These are phyloP conservation scores for Rhea americana DNA, from an alignment of 2,113 vertebrate species.

Conservation along the genomic window DNA sequence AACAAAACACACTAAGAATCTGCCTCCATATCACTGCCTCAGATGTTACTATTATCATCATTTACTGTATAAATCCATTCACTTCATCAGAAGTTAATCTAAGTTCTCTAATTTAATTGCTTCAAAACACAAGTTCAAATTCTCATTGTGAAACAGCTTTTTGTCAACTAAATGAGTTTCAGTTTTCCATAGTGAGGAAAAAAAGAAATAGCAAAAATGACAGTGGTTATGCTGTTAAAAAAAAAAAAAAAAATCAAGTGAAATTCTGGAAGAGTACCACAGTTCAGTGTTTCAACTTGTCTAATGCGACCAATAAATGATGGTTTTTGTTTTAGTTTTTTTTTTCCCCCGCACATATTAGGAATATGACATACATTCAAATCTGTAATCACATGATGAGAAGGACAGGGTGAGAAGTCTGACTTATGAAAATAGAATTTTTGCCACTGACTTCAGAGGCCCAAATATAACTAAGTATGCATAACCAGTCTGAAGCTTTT, in stretches of 20 bases:
- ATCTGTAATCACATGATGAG: background rate
- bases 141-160: background rate
- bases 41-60: background rate
- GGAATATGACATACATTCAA: background rate
- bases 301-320: background rate
- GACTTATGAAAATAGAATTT: background rate
- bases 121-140: background rate
- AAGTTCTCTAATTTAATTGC: background rate
- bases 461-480: background rate
- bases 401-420: background rate
- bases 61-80: background rate
- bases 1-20: background rate
- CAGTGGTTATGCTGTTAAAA: background rate
- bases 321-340: background rate
- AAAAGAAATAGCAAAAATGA: background rate
- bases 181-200: background rate
- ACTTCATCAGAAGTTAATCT: background rate
- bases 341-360: background rate
- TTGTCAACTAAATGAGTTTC: background rate
- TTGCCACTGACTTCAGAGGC: background rate
- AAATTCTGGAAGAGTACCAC: background rate
- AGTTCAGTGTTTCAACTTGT: background rate
- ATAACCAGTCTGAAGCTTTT: background rate
- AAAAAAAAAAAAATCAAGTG: background rate
- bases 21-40: background rate